Conservation (phyloP, 2,888 invertebrate genomes). For the Ophonus ardosiacus region DNA sequence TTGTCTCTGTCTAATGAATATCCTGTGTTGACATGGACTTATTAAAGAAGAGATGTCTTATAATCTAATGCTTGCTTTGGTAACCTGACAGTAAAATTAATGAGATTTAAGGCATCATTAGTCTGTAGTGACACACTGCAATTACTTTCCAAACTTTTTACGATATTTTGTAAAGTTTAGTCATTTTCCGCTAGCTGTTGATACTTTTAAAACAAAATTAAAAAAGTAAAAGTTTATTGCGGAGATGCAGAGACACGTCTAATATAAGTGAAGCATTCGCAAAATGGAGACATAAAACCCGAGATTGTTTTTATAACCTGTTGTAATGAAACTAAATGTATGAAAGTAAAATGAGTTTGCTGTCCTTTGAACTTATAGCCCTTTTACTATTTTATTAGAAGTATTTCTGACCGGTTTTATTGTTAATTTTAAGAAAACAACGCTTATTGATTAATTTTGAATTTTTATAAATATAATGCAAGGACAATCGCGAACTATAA, state of each 20-base stretch:
- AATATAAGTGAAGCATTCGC: background rate
- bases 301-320: background rate
- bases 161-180: constrained; percentile 12
- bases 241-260: background rate
- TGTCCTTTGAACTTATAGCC: background rate
- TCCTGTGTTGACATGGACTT: background rate
- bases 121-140: constrained; percentile 14
- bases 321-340: background rate
- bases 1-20: background rate
- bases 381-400: background rate
- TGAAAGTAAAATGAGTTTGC: background rate
- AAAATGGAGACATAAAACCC: constrained; percentile 7
- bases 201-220: background rate
- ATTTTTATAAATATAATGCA: no score
- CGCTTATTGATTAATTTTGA: no score
- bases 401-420: background rate
- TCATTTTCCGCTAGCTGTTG: constrained; percentile 35
- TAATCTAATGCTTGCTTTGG: background rate
- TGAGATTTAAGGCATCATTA: constrained; percentile 48
- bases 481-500: no score
- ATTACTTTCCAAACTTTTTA: constrained; percentile 21
- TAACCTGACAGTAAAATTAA: constrained; percentile 40
- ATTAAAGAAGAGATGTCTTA: constrained; percentile 34
- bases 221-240: constrained; percentile 11
- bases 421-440: no score